Conservation (phyloP, 2,797 vertebrate genomes). For the Gallirallus australis region DNA sequence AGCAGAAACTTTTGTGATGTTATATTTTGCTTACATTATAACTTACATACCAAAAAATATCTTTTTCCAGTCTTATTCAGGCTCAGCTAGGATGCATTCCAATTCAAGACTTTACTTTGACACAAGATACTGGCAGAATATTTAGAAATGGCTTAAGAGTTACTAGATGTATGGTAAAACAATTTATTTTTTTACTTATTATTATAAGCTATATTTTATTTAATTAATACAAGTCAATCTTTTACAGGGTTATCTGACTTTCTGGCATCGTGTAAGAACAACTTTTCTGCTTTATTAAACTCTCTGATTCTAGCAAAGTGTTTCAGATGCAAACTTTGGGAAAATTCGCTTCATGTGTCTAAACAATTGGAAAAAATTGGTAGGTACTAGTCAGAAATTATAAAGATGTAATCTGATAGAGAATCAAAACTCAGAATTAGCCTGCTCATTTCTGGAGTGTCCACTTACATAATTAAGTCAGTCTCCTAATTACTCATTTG, state of each 20-base stretch:
- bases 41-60: not conserved
- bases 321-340: conserved; percentile 96
- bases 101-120: conserved; percentile 94
- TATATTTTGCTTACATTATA: not conserved
- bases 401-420: not conserved
- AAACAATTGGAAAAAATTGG: conserved; percentile 98
- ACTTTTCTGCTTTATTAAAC: conserved; percentile 87
- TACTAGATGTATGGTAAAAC: conserved; percentile 89
- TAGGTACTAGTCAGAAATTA: conserved; percentile 65
- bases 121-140: conserved; percentile 93
- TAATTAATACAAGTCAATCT: conserved; percentile 29
- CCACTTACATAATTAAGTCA: not conserved
- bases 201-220: conserved; percentile 3
- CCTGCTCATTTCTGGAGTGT: not conserved
- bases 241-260: conserved; percentile 91
- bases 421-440: not conserved
- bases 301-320: conserved; percentile 93
- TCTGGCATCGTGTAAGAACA: conserved; percentile 84
- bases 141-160: conserved; percentile 93
- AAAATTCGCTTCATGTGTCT: conserved; percentile 92
- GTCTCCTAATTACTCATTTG: not conserved
- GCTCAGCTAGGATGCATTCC: conserved; percentile 93
- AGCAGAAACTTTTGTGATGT: not conserved
- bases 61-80: conserved; percentile 90
- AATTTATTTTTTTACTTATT: not conserved